phyloP scores from a whole-genome alignment of 2,797 vertebrate species.

The Protosalanx chinensis region DNA sequence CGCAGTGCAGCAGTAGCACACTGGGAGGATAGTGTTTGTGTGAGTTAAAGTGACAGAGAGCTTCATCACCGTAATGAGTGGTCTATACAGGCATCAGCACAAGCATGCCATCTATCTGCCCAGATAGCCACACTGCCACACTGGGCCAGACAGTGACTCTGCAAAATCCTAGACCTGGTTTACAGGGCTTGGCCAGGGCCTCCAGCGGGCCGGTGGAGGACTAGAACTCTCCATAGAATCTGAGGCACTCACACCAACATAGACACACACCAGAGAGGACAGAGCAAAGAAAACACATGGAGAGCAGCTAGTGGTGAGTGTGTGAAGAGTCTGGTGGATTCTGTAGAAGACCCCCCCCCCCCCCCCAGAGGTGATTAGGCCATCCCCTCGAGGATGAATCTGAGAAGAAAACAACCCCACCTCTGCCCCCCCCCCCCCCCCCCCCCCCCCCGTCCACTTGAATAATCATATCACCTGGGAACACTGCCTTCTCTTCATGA shows the following conservation, averaged over 20 bases:
- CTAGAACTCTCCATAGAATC: no score
- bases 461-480: constrained; percentile 49
- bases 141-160: constrained; percentile 35
- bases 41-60: constrained; percentile 65
- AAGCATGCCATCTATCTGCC: constrained; percentile 24
- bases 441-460: neutral
- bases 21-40: constrained; percentile 49
- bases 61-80: constrained; percentile 64
- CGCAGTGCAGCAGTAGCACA: constrained; percentile 55
- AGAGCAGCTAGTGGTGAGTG: neutral
- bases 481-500: constrained; percentile 32
- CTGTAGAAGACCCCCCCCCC: constrained; percentile 15
- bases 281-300: neutral
- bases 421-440: neutral
- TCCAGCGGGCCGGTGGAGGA: no score
- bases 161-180: constrained; percentile 40
- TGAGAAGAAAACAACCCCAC: constrained; percentile 54
- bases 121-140: constrained; percentile 22
- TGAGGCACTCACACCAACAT: constrained; percentile 15
- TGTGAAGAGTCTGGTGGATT: constrained; percentile 19
- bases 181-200: no score
- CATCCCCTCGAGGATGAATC: constrained; percentile 38
- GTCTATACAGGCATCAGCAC: constrained; percentile 46
- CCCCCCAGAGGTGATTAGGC: constrained; percentile 59
- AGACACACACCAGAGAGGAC: neutral